A percentile compares a stretch with the other conserved stretches of the same genome.
phyloP scores from a whole-genome alignment of 2,888 invertebrate species.

The Siphlonurus alternatus region DNA sequence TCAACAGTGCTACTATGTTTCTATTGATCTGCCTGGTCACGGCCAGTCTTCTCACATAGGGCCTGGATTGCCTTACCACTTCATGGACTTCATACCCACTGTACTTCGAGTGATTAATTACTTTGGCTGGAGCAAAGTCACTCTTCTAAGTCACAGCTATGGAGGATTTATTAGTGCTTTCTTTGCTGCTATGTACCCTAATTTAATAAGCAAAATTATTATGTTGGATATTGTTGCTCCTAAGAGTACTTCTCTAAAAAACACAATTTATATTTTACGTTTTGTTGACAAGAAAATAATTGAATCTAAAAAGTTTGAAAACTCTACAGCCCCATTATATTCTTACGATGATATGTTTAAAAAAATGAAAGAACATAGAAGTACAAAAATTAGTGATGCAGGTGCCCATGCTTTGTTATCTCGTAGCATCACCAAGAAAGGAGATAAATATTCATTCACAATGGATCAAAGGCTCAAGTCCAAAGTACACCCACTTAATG shows the following conservation, averaged over 20 bases:
- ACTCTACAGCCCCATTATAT: slow-evolving; percentile 21
- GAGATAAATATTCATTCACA: slow-evolving; percentile 33
- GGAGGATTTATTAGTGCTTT: slow-evolving; percentile 31
- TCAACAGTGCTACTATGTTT: slow-evolving; percentile 23
- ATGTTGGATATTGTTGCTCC: slow-evolving; percentile 27
- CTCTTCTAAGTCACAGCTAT: slow-evolving; percentile 29
- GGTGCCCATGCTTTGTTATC: slow-evolving; percentile 33
- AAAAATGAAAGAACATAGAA: slow-evolving; percentile 29
- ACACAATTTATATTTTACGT: slow-evolving; percentile 21
- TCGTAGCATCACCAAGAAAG: slow-evolving; percentile 29
- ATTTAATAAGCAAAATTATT: slow-evolving; percentile 27
- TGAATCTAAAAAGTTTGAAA: slow-evolving; percentile 20
- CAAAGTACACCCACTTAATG: slow-evolving; percentile 24
- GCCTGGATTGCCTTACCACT: slow-evolving; percentile 22
- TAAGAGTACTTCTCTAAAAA: slow-evolving; percentile 15
- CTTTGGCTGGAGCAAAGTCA: slow-evolving; percentile 26
- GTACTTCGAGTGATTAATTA: slow-evolving; percentile 22
- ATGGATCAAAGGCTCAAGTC: slow-evolving; percentile 35
- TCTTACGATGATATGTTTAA: slow-evolving; percentile 31
- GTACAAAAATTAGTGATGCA: slow-evolving; percentile 23
- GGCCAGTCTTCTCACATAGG: slow-evolving; percentile 28
- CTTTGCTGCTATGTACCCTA: slow-evolving; percentile 27
- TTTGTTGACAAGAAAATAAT: slow-evolving; percentile 24
- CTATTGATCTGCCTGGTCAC: slow-evolving; percentile 31
- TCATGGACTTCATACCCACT: slow-evolving; percentile 21